A percentile compares a stretch with the other conserved stretches of the same genome.
Evolutionary conservation across 2,113 vertebrate genomes (phyloP).

Genomic region (Amazona guildingii): DNA sequence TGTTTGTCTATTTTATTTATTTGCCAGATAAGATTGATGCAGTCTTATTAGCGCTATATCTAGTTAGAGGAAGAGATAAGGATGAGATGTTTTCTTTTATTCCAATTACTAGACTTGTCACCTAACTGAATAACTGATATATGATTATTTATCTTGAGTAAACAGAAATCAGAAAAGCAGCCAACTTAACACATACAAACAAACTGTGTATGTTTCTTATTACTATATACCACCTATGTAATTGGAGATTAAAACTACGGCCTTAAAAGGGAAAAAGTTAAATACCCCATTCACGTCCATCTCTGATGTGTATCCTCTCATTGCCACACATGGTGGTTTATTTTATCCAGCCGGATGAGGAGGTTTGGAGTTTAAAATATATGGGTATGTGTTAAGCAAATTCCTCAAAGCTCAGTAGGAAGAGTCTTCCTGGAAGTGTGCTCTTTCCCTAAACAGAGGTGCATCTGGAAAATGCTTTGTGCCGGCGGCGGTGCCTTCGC

Average conservation of each 20-base stretch:
- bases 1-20: constrained; percentile 98
- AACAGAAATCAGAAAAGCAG: constrained; percentile 85
- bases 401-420: not conserved
- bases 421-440: not conserved
- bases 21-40: constrained; percentile 93
- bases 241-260: constrained; percentile 70
- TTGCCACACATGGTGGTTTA: not conserved
- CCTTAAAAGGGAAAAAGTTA: not conserved
- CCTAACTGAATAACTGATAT: constrained; percentile 85
- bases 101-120: constrained; percentile 88
- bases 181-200: constrained; percentile 76
- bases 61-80: constrained; percentile 84
- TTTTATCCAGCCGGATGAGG: not conserved
- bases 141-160: constrained; percentile 86
- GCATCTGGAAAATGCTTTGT: not conserved
- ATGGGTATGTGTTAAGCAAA: not conserved
- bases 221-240: constrained; percentile 65
- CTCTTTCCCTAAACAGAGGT: not conserved
- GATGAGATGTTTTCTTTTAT: constrained; percentile 85
- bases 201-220: constrained; percentile 73
- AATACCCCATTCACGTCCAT: not conserved
- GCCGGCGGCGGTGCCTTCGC: not conserved
- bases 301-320: not conserved
- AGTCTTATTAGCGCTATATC: constrained; percentile 92
- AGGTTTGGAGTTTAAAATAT: not conserved